Evolutionary conservation across 2,113 vertebrate species (phyloP).

Genomic region (Corythoichthys intestinalis): DNA sequence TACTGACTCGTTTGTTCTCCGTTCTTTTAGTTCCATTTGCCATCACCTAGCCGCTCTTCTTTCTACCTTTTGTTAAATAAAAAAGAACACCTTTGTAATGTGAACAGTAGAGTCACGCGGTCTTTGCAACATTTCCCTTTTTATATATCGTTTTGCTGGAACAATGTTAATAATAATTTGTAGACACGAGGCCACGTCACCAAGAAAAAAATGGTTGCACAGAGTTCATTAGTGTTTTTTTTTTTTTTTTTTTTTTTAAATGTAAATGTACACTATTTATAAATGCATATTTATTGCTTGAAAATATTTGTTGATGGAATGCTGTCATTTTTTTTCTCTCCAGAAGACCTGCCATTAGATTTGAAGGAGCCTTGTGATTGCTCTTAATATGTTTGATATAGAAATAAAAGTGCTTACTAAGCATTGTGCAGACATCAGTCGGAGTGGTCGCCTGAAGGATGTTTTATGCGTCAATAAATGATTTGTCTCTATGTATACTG

Average conservation of each 20-base stretch:
- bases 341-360: constrained; percentile 99
- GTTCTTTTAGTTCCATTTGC: constrained; percentile 73
- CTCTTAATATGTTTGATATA: constrained; percentile 97
- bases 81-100: constrained; percentile 76
- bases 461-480: constrained; percentile 84
- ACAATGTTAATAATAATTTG: constrained; percentile 63
- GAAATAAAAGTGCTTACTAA: constrained; percentile 96
- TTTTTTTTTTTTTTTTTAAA: constrained; percentile 83
- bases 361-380: constrained; percentile 94
- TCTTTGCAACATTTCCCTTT: constrained; percentile 43
- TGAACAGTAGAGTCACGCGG: constrained; percentile 84
- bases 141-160: constrained; percentile 75
- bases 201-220: constrained; percentile 94
- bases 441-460: constrained; percentile 93
- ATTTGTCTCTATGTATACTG: constrained; percentile 61
- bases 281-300: constrained; percentile 99
- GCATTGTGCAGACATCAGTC: constrained; percentile 95
- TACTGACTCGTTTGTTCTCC: constrained; percentile 89
- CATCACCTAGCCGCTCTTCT: constrained; percentile 70
- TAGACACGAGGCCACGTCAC: constrained; percentile 84
- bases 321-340: constrained; percentile 98
- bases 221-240: constrained; percentile 90
- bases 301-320: constrained; percentile 99
- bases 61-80: constrained; percentile 44
- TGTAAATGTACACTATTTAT: constrained; percentile 99